Evolutionary conservation across 2,797 vertebrate genomes (phyloP).

Genomic region (Sarcoramphus papa): DNA sequence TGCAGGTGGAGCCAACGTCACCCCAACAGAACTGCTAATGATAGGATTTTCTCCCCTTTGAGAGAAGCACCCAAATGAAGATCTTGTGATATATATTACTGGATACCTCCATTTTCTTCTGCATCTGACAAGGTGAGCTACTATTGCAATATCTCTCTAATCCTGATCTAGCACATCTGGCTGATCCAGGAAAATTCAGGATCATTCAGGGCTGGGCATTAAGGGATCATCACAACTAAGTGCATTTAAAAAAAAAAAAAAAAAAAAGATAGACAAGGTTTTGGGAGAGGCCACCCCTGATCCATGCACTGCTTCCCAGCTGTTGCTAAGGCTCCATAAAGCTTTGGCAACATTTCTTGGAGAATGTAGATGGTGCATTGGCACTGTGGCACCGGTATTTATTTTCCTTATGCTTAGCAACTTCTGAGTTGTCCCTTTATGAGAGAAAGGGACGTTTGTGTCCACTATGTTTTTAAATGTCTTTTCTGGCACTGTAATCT

Average conservation of each 20-base stretch:
- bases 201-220: not conserved
- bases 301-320: not conserved
- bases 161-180: not conserved
- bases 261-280: accelerated
- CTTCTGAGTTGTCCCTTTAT: not conserved
- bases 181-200: not conserved
- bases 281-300: not conserved
- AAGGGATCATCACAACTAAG: not conserved
- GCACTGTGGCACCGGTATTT: accelerated
- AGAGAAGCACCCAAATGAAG: not conserved
- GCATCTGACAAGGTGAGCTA: not conserved
- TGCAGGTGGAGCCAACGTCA: not conserved
- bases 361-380: not conserved
- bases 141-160: not conserved
- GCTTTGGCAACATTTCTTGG: not conserved
- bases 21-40: not conserved
- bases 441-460: not conserved
- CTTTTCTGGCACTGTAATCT: not conserved
- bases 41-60: not conserved
- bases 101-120: not conserved
- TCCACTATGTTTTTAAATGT: not conserved
- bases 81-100: not conserved
- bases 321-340: not conserved
- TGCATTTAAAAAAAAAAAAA: not conserved
- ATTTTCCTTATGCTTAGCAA: not conserved